Base-by-base conservation (phyloP, 1,140 invertebrate genomes). In the Armadillidium nasatum region DNA sequence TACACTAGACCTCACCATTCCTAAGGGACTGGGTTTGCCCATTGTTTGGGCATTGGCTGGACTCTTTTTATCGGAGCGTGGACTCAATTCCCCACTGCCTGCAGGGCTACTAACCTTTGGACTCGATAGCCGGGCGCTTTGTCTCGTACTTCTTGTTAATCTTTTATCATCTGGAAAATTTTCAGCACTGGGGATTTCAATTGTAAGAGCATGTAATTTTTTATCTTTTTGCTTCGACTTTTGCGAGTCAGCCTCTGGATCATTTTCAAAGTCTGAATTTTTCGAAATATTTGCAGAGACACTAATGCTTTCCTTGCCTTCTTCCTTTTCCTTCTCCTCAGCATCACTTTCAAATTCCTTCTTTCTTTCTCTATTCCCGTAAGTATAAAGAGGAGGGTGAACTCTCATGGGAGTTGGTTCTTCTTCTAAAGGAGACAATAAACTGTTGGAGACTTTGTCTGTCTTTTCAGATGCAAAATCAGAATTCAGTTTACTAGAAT, bases 381-480 rank as follows among this genome's bases (percentile, higher is more conserved):
- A 81, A 7, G 80, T 81, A 45, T 81, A 81, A 43, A 81, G 74
- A 43, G 80, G 80, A 43, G 80, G 80, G 50, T 81, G 80, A 22
- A 81, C 80, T 73, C 80, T 77, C 73, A 81, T 76, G 44, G 80
- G 80, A n/a, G 75, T 78, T 46, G 80, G 80, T 45, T 81, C 80
- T 67, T 81, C 80, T 33, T 78, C 80, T 2, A 77, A 76, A 19
- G 80, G 80, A 9, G 80, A 81, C 19, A 81, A 43, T 4, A 81
- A 60, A 43, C 43, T 67, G 15, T 44, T 23, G 21, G 45, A 67
- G 10, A 67, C 22, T 21, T 67, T 77, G 60, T 79, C 77, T 22
- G 75, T 71, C 50, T 76, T 79, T 46, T 81, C 78, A 72, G 74
- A 79, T 21, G 46, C 54, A 23, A 76, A 74, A 45, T 66, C 23